Conservation (phyloP, 2,888 invertebrate species). For the Rhogogaster chlorosoma region DNA sequence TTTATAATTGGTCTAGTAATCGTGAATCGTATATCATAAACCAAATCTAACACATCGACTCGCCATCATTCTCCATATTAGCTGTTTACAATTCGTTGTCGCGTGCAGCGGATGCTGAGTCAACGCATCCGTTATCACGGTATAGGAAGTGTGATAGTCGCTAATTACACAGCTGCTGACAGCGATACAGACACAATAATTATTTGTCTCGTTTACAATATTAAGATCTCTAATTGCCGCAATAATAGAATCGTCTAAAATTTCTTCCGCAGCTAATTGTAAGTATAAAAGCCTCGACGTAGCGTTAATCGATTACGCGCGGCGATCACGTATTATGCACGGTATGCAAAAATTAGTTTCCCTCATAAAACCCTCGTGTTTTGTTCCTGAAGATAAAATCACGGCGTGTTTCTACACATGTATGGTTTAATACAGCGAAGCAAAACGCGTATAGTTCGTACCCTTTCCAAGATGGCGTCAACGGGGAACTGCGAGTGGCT, state of each 20-base stretch:
- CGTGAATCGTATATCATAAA: background rate
- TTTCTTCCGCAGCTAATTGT: background rate
- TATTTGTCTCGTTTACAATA: background rate
- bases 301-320: too few relatives aligned
- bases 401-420: background rate
- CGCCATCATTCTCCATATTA: too few relatives aligned
- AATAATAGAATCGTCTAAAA: background rate
- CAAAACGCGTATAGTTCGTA: background rate
- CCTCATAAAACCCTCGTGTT: background rate
- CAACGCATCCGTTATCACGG: slow-evolving; percentile 38
- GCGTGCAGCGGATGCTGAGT: slow-evolving; percentile 45
- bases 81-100: slow-evolving; percentile 10
- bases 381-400: background rate
- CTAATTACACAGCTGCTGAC: slow-evolving; percentile 37
- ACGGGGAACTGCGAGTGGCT: background rate
- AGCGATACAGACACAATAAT: background rate
- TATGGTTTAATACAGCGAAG: background rate
- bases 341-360: too few relatives aligned
- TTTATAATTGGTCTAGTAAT: too few relatives aligned
- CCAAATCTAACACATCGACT: background rate
- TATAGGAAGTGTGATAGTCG: slow-evolving; percentile 38
- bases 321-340: background rate
- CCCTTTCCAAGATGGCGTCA: slow-evolving; percentile 35
- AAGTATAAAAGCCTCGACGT: background rate
- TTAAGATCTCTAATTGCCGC: background rate